These are phyloP conservation scores for Neolamprologus ventralis DNA, from an alignment of 2,113 vertebrate species.

Conservation along the genomic window DNA sequence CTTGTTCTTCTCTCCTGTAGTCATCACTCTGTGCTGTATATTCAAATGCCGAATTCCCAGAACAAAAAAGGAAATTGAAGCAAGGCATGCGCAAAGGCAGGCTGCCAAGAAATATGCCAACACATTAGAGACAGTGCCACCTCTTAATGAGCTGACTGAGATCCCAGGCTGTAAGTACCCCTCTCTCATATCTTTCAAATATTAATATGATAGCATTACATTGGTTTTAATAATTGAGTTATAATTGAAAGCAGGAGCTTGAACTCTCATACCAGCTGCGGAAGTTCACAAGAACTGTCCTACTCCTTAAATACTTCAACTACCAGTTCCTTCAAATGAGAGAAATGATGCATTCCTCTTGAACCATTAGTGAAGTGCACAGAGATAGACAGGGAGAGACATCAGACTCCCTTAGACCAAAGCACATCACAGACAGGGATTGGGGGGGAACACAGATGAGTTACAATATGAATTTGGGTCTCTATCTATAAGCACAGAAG, in stretches of 20 bases:
- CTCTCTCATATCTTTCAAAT: neutral
- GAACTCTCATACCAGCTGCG: neutral
- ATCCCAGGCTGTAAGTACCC: constrained; percentile 80
- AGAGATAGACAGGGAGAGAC: neutral
- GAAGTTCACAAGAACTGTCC: neutral
- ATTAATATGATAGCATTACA: neutral
- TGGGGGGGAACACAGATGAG: neutral
- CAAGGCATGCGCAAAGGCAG: constrained; percentile 79
- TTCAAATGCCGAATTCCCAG: constrained; percentile 97
- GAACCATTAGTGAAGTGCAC: neutral
- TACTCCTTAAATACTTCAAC: neutral
- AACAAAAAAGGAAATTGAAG: constrained; percentile 95
- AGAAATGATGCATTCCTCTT: neutral
- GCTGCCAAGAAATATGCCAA: constrained; percentile 92
- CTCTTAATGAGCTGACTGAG: constrained; percentile 85
- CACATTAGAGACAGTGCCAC: constrained; percentile 89
- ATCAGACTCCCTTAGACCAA: neutral
- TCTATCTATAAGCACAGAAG: neutral
- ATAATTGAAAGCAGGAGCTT: neutral
- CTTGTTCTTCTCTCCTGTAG: constrained; percentile 52
- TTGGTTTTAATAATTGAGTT: neutral
- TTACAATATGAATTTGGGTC: neutral
- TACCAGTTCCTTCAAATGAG: neutral
- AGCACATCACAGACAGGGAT: neutral
- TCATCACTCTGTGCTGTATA: constrained; percentile 93